Percentiles rank a stretch among this genome's conserved stretches.
These are phyloP conservation scores for Eilema sororculum DNA, from an alignment of 2,888 invertebrate species.

Conservation along the genomic window DNA sequence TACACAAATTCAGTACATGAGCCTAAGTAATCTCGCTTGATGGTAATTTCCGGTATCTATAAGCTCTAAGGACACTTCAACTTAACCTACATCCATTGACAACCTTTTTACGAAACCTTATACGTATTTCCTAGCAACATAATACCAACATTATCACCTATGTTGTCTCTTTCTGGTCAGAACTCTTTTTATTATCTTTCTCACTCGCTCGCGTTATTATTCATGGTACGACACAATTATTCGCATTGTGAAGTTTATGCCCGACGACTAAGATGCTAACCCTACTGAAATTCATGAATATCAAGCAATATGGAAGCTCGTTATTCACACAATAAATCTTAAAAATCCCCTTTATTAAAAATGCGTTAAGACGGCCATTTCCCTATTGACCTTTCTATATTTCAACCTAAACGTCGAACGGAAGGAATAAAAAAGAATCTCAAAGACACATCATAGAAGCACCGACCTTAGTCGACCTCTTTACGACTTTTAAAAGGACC, in stretches of 20 bases:
- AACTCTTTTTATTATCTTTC: no score
- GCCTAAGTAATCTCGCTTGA: no score
- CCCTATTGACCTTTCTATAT: constrained; percentile 38
- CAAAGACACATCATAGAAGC: constrained; percentile 63
- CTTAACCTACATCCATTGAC: no score
- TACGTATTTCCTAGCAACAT: no score
- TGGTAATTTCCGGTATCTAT: no score
- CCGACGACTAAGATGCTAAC: not conserved
- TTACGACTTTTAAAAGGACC: constrained; percentile 75
- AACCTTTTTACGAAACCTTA: no score
- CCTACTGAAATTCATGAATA: not conserved
- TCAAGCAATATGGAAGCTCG: not conserved
- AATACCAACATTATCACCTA: not conserved
- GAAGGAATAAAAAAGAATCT: constrained; percentile 60
- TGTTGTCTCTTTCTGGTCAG: no score
- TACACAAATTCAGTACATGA: no score
- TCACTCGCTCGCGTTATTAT: not conserved
- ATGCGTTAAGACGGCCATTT: constrained; percentile 7
- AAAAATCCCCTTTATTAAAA: not conserved
- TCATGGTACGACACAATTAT: not conserved
- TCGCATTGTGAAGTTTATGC: not conserved
- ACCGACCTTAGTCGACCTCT: constrained; percentile 73
- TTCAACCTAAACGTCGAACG: constrained; percentile 55
- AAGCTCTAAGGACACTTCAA: no score
- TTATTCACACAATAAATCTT: not conserved